A percentile compares a stretch with the other conserved stretches of the same genome.
Evolutionary conservation across 64 coral and sea anemone species (phyloP).

Genomic region (Stichodactyla mertensii): DNA sequence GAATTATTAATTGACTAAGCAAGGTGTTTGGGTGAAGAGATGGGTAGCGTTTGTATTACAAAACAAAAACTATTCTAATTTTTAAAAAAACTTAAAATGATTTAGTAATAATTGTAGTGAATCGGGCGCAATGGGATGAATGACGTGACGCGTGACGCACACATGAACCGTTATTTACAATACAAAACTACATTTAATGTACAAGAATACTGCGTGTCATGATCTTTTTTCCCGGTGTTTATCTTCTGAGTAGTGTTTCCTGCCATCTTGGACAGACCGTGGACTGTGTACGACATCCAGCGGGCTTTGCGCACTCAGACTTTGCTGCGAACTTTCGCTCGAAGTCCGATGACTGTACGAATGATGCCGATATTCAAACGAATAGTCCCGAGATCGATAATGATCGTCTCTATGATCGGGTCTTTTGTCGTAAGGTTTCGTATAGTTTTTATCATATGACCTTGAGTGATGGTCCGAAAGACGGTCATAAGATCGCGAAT

Average conservation of each 20-base stretch:
- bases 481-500: conserved; percentile 70
- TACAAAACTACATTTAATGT: background rate
- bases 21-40: background rate
- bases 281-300: background rate
- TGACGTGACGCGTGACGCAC: background rate
- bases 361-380: conserved; percentile 52
- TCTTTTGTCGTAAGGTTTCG: conserved; percentile 6
- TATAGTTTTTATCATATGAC: conserved; percentile 58
- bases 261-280: background rate
- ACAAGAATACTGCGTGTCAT: background rate
- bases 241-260: conserved; percentile 23
- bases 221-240: conserved; percentile 17
- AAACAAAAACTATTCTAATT: background rate
- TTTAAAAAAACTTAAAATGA: background rate
- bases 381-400: conserved; percentile 63
- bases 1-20: no score
- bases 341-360: conserved; percentile 44
- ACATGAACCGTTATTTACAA: background rate
- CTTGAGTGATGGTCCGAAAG: conserved; percentile 68
- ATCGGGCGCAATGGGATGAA: background rate
- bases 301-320: background rate
- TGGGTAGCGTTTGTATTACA: background rate
- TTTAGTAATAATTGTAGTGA: background rate
- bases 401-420: conserved; percentile 65
- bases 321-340: conserved; percentile 15